Conservation (phyloP, 2,797 vertebrate species). For the Salmo trutta region DNA sequence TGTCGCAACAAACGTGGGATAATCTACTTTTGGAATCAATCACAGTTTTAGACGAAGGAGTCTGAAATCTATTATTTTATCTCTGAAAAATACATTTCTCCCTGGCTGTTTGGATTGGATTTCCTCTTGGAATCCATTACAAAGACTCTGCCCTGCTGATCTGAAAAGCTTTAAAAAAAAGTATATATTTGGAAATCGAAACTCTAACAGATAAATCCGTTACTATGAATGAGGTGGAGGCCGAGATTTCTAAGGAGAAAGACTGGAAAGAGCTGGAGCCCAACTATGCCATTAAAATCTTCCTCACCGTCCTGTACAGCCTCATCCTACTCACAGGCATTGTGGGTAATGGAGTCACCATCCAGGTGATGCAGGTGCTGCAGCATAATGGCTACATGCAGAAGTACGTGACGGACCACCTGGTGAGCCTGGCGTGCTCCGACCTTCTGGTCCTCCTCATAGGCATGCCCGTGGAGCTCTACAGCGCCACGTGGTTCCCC, state of each 20-base stretch:
- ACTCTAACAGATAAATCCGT: constrained; percentile 5
- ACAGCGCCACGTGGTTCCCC: constrained; percentile 89
- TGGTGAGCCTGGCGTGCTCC: constrained; percentile 92
- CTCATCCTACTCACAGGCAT: constrained; percentile 85
- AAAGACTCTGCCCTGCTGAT: constrained; percentile 7
- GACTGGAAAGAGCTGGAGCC: constrained; percentile 83
- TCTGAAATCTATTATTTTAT: background rate
- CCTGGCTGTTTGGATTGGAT: constrained; percentile 25
- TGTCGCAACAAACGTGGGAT: background rate
- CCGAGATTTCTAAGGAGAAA: constrained; percentile 49
- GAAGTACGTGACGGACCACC: constrained; percentile 91
- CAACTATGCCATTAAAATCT: constrained; percentile 77
- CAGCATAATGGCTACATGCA: constrained; percentile 90
- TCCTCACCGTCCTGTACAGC: constrained; percentile 80
- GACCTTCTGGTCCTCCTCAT: constrained; percentile 91
- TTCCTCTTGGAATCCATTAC: constrained; percentile 11
- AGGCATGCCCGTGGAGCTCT: constrained; percentile 93
- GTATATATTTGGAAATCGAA: constrained; percentile 52
- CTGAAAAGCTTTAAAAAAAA: constrained; percentile 51
- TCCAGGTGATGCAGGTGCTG: constrained; percentile 81
- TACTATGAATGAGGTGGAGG: constrained; percentile 42
- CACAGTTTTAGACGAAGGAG: background rate
- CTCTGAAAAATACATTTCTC: constrained; percentile 8
- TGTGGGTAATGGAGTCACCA: constrained; percentile 89
- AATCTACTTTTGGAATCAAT: background rate